Evolutionary conservation across 1,140 invertebrate genomes (phyloP).

Genomic region (Atta cephalotes): DNA sequence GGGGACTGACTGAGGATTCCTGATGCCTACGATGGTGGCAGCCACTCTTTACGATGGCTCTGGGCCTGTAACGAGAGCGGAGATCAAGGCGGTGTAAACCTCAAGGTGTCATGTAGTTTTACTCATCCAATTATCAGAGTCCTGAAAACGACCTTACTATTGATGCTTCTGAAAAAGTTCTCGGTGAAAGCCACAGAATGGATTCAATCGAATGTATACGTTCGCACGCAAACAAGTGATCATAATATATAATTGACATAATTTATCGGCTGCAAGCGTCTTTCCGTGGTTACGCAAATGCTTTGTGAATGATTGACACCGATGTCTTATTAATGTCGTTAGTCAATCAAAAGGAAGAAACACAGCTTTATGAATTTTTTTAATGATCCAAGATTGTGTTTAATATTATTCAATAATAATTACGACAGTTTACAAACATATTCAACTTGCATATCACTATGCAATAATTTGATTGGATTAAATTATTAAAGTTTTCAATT

Average conservation of each 20-base stretch:
- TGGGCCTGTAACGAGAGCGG: slow-evolving; percentile 59
- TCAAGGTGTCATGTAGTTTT: slow-evolving; percentile 79
- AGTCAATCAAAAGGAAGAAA: neutral
- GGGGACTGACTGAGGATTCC: slow-evolving; percentile 79
- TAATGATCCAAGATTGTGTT: neutral
- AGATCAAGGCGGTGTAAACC: slow-evolving; percentile 29
- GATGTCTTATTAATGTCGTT: slow-evolving; percentile 31
- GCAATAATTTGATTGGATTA: neutral
- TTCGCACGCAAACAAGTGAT: slow-evolving; percentile 64
- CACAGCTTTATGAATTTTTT: neutral
- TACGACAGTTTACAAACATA: neutral
- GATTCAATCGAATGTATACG: slow-evolving; percentile 18
- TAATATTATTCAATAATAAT: neutral
- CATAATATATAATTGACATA: slow-evolving; percentile 85
- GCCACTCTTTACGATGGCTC: slow-evolving; percentile 79
- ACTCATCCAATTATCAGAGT: slow-evolving; percentile 84
- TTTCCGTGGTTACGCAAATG: slow-evolving; percentile 73
- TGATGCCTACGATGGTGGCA: slow-evolving; percentile 81
- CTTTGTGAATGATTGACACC: slow-evolving; percentile 66
- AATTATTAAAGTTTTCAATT: neutral
- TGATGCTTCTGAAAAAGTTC: slow-evolving; percentile 50
- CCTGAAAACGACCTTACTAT: slow-evolving; percentile 73
- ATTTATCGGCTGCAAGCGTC: slow-evolving; percentile 74
- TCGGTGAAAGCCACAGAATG: slow-evolving; percentile 12
- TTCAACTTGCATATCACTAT: neutral